phyloP scores from a whole-genome alignment of 2,113 vertebrate species.

The Petroica traversi region DNA sequence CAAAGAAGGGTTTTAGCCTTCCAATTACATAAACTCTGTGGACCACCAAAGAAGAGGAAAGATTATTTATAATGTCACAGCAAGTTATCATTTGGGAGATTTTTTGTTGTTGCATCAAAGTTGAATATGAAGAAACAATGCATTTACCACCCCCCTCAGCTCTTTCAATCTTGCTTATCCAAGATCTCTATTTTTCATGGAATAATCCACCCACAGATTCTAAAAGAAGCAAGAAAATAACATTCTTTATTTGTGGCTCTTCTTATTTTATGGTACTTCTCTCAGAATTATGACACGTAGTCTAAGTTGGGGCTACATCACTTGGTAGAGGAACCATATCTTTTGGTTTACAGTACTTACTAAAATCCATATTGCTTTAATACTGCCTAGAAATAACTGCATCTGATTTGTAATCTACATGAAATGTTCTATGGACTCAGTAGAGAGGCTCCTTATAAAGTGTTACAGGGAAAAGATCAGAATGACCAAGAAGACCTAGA shows the following conservation, averaged over 20 bases:
- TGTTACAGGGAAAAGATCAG: background rate
- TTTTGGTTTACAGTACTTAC: background rate
- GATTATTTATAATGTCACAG: conserved; percentile 68
- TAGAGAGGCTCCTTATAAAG: background rate
- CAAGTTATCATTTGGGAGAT: conserved; percentile 61
- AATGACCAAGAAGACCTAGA: background rate
- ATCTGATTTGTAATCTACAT: background rate
- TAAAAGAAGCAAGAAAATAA: conserved; percentile 23
- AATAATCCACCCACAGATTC: conserved; percentile 39
- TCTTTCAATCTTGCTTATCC: conserved; percentile 37
- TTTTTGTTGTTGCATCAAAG: conserved; percentile 56
- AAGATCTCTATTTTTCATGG: conserved; percentile 19
- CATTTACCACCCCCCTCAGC: conserved; percentile 8
- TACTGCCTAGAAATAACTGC: background rate
- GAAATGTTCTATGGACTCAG: background rate
- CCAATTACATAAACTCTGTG: conserved; percentile 65
- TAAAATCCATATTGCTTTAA: background rate
- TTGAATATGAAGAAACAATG: conserved; percentile 64
- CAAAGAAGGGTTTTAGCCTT: conserved; percentile 62
- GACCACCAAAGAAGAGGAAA: conserved; percentile 77
- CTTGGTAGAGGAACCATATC: background rate
- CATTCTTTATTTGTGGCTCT: background rate
- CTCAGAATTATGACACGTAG: background rate
- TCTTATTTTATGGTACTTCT: background rate
- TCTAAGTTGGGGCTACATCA: background rate